These are phyloP conservation scores for Rhingia rostrata DNA, from an alignment of 2,888 invertebrate species.

Conservation along the genomic window DNA sequence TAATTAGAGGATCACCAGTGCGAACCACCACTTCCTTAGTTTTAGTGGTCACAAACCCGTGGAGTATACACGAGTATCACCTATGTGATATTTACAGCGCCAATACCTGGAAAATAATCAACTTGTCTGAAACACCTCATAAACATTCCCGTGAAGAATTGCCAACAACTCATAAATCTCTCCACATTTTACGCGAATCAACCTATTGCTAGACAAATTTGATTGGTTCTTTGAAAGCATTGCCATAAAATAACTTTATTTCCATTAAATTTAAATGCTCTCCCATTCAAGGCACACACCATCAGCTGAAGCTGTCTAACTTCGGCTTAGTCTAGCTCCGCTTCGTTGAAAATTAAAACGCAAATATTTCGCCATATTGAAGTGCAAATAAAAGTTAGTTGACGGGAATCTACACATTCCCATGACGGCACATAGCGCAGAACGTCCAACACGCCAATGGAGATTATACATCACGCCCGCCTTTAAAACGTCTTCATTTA, in stretches of 20 bases:
- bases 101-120: background rate
- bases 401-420: background rate
- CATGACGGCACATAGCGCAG: background rate
- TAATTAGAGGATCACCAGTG: no score
- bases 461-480: slow-evolving; percentile 51
- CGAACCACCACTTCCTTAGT: no score
- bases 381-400: slow-evolving; percentile 8
- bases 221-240: slow-evolving; percentile 4
- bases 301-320: background rate
- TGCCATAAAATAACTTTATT: slow-evolving; percentile 22
- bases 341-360: slow-evolving; percentile 30
- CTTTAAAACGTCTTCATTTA: slow-evolving; percentile 55
- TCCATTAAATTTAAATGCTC: background rate
- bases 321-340: background rate
- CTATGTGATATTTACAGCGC: no score
- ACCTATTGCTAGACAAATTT: background rate
- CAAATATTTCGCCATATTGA: slow-evolving; percentile 19
- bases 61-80: no score
- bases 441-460: background rate
- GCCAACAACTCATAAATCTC: background rate
- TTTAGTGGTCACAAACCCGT: no score
- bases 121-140: background rate
- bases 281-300: background rate
- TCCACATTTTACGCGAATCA: background rate
- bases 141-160: background rate